Percentiles rank a stretch among this genome's conserved stretches.
These are phyloP conservation scores for Nesidiocoris tenuis DNA, from an alignment of 2,888 invertebrate species.

Conservation along the genomic window DNA sequence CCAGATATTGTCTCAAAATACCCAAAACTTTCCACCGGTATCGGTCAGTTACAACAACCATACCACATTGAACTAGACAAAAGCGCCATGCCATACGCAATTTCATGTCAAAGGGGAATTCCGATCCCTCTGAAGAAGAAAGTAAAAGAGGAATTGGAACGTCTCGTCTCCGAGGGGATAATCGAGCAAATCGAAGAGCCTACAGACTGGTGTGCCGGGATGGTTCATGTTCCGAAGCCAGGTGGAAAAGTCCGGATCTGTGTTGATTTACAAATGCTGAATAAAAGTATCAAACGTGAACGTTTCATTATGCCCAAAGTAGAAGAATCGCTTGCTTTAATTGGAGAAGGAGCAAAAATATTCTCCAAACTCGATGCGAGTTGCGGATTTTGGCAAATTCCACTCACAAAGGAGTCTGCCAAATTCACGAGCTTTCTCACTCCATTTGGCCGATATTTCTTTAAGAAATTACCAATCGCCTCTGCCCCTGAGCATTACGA, in stretches of 20 bases:
- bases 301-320: slow-evolving; percentile 9
- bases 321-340: slow-evolving; percentile 20
- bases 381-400: slow-evolving; percentile 19
- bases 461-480: slow-evolving; percentile 11
- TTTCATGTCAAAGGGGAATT: slow-evolving; percentile 4
- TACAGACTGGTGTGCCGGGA: slow-evolving; percentile 16
- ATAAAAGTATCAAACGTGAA: slow-evolving; percentile 11
- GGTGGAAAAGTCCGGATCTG: slow-evolving; percentile 12
- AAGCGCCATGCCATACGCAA: slow-evolving; percentile 1
- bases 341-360: not conserved
- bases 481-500: slow-evolving; percentile 25
- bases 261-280: slow-evolving; percentile 8
- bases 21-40: slow-evolving; percentile 11
- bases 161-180: not conserved
- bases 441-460: slow-evolving; percentile 20
- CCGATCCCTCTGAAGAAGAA: slow-evolving; percentile 3
- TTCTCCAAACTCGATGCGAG: slow-evolving; percentile 13
- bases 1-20: not conserved
- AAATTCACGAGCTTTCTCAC: slow-evolving; percentile 26
- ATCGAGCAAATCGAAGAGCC: slow-evolving; percentile 11
- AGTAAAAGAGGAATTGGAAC: not conserved
- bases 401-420: not conserved
- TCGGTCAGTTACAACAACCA: slow-evolving; percentile 11
- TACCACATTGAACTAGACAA: slow-evolving; percentile 11
- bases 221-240: slow-evolving; percentile 16